Evolutionary conservation across 1,140 invertebrate genomes (phyloP), one percentile per base, ranked within the genome.

Genomic region (Trichonephila clavata): DNA sequence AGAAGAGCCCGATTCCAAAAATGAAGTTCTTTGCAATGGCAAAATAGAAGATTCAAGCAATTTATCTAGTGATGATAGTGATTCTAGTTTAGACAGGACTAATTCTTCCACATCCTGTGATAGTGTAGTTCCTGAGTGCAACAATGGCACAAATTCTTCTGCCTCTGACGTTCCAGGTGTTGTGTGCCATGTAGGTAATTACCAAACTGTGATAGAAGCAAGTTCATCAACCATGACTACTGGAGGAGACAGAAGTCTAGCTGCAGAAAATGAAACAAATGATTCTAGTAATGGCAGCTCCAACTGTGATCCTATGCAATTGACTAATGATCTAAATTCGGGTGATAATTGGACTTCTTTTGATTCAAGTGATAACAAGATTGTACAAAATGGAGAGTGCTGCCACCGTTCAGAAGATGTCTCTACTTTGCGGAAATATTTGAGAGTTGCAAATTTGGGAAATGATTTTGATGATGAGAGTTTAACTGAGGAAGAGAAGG

Each of bases 201-300:
- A 90, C 68, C 68, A 60, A 68, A 84, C 93, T 90, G 93, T 94
- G 86, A 94, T 94, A 94, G 93, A 90, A 80, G 84, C 86, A 27
- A 93, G 32, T 77, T 50, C 77, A 65, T 39, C 83, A 88, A 65
- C 50, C 57, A 27, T 21, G 60, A 84, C 83, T n/a, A 20, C 92
- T 50, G 39, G 20, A 27, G 43, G 13, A 21, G 24, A 77, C 24
- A 63, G 32, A 50, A 57, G 14, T 5, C 59, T 65, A 3, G 77
- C 27, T 20, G 39, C 27, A n/a, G 77, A 65, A 32, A 20, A 57
- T 59, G 27, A 21, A 20, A 50, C 21, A 16, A 68, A 88, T 71
- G 71, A 90, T 90, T 80, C 60, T 60, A 21, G 24, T 39, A 81
- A 59, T 0, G 50, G 68, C 43, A 92, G 43, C 57, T 89, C 24